Conservation (phyloP, 2,797 vertebrate species). For the Phoebastria nigripes region DNA sequence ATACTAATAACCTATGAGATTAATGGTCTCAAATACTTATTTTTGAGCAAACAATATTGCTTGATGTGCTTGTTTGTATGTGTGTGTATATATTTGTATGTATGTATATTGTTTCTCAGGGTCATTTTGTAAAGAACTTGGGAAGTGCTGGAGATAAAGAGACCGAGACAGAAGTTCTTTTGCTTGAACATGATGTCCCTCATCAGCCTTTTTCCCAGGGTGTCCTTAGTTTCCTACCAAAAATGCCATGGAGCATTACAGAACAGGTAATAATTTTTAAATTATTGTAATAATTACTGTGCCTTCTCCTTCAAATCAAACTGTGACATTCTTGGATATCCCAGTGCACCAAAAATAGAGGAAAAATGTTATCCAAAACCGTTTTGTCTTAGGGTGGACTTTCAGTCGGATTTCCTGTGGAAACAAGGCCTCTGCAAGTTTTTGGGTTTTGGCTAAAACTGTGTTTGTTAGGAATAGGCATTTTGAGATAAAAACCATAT, state of each 20-base stretch:
- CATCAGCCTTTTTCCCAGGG: constrained; percentile 92
- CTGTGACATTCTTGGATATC: not conserved
- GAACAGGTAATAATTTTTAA: constrained; percentile 78
- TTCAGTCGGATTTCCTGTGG: not conserved
- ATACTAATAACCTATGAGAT: not conserved
- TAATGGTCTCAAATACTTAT: not conserved
- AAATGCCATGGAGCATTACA: constrained; percentile 92
- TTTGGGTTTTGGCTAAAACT: not conserved
- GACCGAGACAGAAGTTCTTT: constrained; percentile 92
- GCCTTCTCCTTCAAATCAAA: not conserved
- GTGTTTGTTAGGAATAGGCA: not conserved
- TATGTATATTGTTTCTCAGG: constrained; percentile 73
- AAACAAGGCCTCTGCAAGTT: not conserved
- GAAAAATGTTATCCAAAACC: not conserved
- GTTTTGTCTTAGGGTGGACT: not conserved
- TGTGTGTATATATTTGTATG: not conserved
- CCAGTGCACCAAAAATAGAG: not conserved
- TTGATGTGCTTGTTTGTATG: not conserved
- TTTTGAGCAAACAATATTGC: not conserved
- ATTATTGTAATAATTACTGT: not conserved
- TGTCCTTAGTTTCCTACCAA: constrained; percentile 92
- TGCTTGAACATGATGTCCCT: constrained; percentile 97
- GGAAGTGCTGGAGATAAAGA: constrained; percentile 91
- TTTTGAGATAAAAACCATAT: not conserved
- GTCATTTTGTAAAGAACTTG: constrained; percentile 94